These are phyloP conservation scores for Spisula subtruncata DNA, from an alignment of 2,888 invertebrate species.

Conservation along the genomic window DNA sequence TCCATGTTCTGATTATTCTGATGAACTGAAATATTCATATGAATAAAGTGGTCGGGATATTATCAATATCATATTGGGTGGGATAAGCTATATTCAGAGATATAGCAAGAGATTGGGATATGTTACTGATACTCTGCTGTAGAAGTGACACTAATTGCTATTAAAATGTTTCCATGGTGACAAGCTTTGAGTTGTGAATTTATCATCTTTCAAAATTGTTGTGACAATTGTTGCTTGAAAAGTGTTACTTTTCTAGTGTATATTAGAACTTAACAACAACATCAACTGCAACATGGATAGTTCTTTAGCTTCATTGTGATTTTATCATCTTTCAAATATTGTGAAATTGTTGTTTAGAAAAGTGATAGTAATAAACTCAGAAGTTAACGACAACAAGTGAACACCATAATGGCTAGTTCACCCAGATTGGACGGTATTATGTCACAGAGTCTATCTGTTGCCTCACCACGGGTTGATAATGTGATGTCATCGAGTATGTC, in stretches of 20 bases:
- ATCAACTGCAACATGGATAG: constrained; percentile 28
- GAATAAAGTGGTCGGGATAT: too few relatives aligned
- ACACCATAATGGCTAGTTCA: constrained; percentile 33
- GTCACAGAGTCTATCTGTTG: constrained; percentile 44
- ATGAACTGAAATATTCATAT: too few relatives aligned
- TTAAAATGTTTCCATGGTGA: neutral
- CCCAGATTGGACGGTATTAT: constrained; percentile 39
- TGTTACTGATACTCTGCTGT: too few relatives aligned
- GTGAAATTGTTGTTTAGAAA: neutral
- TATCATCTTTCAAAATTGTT: too few relatives aligned
- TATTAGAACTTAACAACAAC: neutral
- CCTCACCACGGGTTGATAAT: constrained; percentile 38
- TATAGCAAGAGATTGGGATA: too few relatives aligned
- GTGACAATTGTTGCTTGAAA: neutral
- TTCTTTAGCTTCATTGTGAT: neutral
- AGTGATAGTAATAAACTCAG: neutral
- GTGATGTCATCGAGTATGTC: constrained; percentile 65
- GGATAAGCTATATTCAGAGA: too few relatives aligned
- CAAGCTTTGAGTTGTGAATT: too few relatives aligned
- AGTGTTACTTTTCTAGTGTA: neutral
- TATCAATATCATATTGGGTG: too few relatives aligned
- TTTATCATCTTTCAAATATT: too few relatives aligned
- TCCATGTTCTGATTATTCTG: too few relatives aligned
- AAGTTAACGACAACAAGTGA: neutral
- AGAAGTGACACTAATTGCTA: neutral